Percentiles rank a stretch among this genome's conserved stretches.
Evolutionary conservation across 2,888 invertebrate genomes (phyloP).

Genomic region (Ochropleura plecta): DNA sequence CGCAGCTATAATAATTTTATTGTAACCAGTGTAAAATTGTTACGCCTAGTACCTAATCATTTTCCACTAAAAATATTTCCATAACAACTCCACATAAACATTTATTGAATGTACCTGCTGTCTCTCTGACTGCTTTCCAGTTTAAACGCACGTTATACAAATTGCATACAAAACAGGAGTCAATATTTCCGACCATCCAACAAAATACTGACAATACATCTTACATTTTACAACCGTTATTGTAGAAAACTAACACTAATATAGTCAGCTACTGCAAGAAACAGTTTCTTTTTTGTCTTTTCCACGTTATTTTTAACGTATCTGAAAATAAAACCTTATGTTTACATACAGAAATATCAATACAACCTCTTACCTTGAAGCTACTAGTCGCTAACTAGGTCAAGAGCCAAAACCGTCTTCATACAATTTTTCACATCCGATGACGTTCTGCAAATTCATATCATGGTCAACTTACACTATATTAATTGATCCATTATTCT

Average conservation of each 20-base stretch:
- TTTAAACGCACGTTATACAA: conserved; percentile 2
- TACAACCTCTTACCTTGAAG: conserved; percentile 22
- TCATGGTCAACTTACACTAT: conserved; percentile 56
- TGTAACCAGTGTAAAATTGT: not conserved
- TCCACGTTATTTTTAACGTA: not conserved
- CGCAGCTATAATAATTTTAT: not conserved
- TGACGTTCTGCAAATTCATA: conserved; percentile 43
- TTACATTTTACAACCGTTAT: not conserved
- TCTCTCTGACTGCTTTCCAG: conserved; percentile 17
- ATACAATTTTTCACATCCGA: conserved; percentile 56
- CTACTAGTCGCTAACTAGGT: conserved; percentile 52
- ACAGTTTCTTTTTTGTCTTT: not conserved
- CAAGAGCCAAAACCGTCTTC: conserved; percentile 65
- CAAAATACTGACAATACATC: conserved; percentile 1
- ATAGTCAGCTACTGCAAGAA: not conserved
- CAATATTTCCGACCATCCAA: not conserved
- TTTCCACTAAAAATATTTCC: not conserved
- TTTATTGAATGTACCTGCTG: conserved; percentile 6
- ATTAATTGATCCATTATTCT: conserved; percentile 66
- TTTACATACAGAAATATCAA: conserved; percentile 25
- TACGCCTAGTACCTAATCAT: not conserved
- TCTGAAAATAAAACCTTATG: not conserved
- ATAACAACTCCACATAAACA: conserved; percentile 9
- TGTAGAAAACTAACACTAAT: not conserved
- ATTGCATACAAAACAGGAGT: conserved; percentile 17